These are phyloP conservation scores for Temnothorax unifasciatus DNA, from an alignment of 2,888 invertebrate genomes.

Conservation along the genomic window DNA sequence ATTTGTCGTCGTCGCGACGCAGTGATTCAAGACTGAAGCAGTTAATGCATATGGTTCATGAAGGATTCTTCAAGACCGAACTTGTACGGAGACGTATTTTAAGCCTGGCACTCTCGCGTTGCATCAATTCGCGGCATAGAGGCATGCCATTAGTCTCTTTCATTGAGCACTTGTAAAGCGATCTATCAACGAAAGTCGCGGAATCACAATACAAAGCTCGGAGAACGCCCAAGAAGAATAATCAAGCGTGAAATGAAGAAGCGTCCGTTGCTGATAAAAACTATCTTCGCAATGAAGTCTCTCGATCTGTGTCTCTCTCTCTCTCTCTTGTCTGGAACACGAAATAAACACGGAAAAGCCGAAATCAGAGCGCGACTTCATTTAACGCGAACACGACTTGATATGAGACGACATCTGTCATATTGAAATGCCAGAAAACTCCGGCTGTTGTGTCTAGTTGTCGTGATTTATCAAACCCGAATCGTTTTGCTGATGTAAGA, in stretches of 20 bases:
- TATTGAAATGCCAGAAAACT: background rate
- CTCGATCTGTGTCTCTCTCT: no score
- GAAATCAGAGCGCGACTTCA: background rate
- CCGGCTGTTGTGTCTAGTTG: background rate
- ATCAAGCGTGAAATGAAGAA: slow-evolving; percentile 20
- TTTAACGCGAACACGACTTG: background rate
- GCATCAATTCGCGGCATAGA: slow-evolving; percentile 28
- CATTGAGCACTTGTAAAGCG: slow-evolving; percentile 46
- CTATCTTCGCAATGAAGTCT: background rate
- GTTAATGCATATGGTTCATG: slow-evolving; percentile 17
- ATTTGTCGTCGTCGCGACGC: slow-evolving; percentile 13
- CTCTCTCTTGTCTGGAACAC: background rate
- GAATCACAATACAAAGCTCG: slow-evolving; percentile 1
- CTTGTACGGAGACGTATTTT: slow-evolving; percentile 35
- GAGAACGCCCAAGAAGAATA: slow-evolving; percentile 11
- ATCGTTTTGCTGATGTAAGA: background rate
- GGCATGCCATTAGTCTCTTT: slow-evolving; percentile 47
- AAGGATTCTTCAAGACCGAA: slow-evolving; percentile 20
- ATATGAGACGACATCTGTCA: background rate
- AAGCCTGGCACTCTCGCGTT: slow-evolving; percentile 41
- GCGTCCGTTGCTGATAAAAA: background rate
- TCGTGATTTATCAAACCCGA: slow-evolving; percentile 13
- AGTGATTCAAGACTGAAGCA: slow-evolving; percentile 39
- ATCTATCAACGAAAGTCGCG: slow-evolving; percentile 35
- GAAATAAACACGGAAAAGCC: background rate